Conservation (phyloP, 2,113 vertebrate genomes). For the Phaethon lepturus region DNA sequence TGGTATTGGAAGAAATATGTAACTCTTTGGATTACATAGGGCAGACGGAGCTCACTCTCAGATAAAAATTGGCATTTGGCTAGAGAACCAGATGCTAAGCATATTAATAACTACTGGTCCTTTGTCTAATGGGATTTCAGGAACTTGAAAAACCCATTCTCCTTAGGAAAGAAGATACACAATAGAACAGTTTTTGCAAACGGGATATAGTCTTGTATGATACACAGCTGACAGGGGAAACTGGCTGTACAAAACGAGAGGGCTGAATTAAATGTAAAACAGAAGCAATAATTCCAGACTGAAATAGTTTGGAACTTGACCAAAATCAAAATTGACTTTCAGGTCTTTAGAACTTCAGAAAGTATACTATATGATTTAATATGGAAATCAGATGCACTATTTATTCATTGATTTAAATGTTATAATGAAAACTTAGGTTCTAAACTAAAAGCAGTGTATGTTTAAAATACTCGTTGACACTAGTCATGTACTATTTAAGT, state of each 20-base stretch:
- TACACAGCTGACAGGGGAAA: not conserved
- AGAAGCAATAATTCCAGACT: not conserved
- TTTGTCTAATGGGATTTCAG: not conserved
- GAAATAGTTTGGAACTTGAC: not conserved
- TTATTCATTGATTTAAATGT: not conserved
- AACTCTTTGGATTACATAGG: not conserved
- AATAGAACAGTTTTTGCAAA: not conserved
- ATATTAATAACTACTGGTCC: not conserved
- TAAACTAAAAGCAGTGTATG: not conserved
- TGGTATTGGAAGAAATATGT: not conserved
- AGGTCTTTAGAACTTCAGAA: not conserved
- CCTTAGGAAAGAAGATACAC: not conserved
- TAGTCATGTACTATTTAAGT: not conserved
- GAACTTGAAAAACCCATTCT: not conserved
- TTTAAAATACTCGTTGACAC: not conserved
- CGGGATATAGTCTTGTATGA: not conserved
- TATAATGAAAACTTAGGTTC: not conserved
- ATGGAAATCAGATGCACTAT: not conserved
- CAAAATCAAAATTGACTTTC: not conserved
- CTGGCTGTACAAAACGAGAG: fast-evolving
- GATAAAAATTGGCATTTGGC: not conserved
- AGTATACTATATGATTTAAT: not conserved
- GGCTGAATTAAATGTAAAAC: not conserved
- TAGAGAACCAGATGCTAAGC: not conserved
- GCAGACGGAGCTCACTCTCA: not conserved